Evolutionary conservation across 2,888 invertebrate genomes (phyloP), one percentile per base, ranked within the genome.

Genomic region (Petrolisthes cinctipes): DNA sequence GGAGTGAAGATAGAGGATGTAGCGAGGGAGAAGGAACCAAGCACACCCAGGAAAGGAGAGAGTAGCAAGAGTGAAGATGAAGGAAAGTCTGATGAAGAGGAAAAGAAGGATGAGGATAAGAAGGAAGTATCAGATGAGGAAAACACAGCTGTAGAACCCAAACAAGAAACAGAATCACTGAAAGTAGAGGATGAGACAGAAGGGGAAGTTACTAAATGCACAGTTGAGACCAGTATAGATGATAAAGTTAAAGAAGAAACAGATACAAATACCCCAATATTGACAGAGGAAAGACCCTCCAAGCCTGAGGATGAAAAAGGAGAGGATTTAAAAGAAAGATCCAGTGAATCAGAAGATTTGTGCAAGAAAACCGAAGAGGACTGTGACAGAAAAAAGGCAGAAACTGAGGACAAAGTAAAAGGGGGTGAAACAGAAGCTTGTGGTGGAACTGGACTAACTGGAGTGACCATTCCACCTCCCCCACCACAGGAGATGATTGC

Each of bases 211-310:
- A 66, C 79, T 11, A 37, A 51, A 68, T 71, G 37, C 51, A 54
- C 61, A 78, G 54, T 11, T 51, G 17, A 75, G 4, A 66, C 4
- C 71, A 76, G 9, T 81, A 57, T 53, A 79, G 81, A 68, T 51
- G 89, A 56, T 7, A 23, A 82, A 2, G 53, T 11, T n/a, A 56
- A 83, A 37, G 92, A 93, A 91, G 93, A 94, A 92, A 91, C 93
- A 73, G 94, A 94, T 82, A 93, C 94, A 66, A 85, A 83, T 71
- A 71, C 61, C 6, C 78, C 83, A 82, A 87, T 88, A 71, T 81
- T 57, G 83, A 85, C 85, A 80, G 91, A 91, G 79, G 90, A 91
- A 23, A 91, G 91, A 66, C 90, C 71, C 89, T 91, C 85, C 89
- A 90, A 87, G 91, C 92, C 81, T 82, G 91, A 51, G 91, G 92